Base-by-base conservation (phyloP, 1,140 invertebrate genomes). In the Antheraea pernyi region DNA sequence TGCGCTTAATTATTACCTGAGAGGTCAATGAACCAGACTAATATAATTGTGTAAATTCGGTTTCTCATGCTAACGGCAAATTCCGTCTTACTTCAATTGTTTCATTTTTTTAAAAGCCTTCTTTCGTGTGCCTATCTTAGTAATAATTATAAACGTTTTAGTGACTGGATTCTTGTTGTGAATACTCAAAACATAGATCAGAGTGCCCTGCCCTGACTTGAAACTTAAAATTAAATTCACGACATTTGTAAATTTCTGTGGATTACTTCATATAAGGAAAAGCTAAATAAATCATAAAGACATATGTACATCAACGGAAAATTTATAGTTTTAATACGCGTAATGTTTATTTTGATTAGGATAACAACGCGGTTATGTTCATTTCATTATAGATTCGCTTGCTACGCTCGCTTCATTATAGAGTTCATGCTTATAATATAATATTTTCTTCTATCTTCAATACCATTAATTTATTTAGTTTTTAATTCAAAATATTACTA, bases 11-110 rank as follows among this genome's bases (percentile, higher is more conserved):
- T 61, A n/a, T 61, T 61, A 61, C 19, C 30, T 30, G 18, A 13
- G 30, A 61, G 59, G 59, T 61, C 59, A 61, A 61, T 19, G 59
- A 61, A 61, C 59, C 46, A 53, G 46, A 53, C 46, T 53, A 53
- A 53, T 42, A 11, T 53, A 53, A 53, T 53, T 53, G 46, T n/a
- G 46, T 53, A 53, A 53, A 53, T 53, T 53, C 46, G 46, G 11
- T 53, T 53, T 53, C 46, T 53, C 46, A 53, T 53, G 46, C 11
- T n/a, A 53, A n/a, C 46, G 46, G 46, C 46, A n/a, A 53, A 53
- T 53, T 53, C 16, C 46, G 16, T n/a, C 16, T 53, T 53, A 53
- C 46, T 53, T 53, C 46, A 53, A 53, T 53, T 53, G 46, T 53
- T 16, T 53, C 10, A 53, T 53, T 53, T 13, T 48, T 53, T 16